Conservation (phyloP, 1,140 invertebrate species). For the Macrosteles quadrilineatus region DNA sequence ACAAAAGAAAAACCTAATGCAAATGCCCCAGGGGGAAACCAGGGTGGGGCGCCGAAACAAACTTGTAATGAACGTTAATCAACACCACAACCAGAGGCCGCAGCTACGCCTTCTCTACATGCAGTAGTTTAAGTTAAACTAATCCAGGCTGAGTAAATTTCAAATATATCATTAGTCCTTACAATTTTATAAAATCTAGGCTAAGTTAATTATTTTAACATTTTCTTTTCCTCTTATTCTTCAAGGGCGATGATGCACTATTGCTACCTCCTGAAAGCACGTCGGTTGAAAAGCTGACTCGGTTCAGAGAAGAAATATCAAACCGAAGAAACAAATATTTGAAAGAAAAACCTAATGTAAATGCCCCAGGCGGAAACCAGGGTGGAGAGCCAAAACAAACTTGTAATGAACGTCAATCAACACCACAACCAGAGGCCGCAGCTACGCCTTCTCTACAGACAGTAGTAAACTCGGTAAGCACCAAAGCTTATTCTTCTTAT, state of each 20-base stretch:
- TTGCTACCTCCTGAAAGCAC: slow-evolving; percentile 23
- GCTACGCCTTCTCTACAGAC: background rate
- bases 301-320: slow-evolving; percentile 22
- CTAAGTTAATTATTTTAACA: too few species aligned
- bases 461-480: background rate
- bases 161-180: too few species aligned
- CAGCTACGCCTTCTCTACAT: background rate
- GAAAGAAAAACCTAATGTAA: background rate
- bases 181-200: too few species aligned
- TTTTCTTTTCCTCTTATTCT: background rate
- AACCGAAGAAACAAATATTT: slow-evolving; percentile 20
- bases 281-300: slow-evolving; percentile 20
- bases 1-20: background rate
- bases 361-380: too few species aligned
- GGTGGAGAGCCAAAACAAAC: too few species aligned
- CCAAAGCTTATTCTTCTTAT: background rate
- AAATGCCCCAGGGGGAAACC: background rate
- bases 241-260: slow-evolving; percentile 30
- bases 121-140: too few species aligned
- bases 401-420: background rate
- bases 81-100: background rate
- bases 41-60: too few species aligned
- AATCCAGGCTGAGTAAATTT: too few species aligned
- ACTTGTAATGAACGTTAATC: background rate
- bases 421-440: background rate